Evolutionary conservation across 2,113 vertebrate species (phyloP).

Genomic region (Bothrops jararaca): DNA sequence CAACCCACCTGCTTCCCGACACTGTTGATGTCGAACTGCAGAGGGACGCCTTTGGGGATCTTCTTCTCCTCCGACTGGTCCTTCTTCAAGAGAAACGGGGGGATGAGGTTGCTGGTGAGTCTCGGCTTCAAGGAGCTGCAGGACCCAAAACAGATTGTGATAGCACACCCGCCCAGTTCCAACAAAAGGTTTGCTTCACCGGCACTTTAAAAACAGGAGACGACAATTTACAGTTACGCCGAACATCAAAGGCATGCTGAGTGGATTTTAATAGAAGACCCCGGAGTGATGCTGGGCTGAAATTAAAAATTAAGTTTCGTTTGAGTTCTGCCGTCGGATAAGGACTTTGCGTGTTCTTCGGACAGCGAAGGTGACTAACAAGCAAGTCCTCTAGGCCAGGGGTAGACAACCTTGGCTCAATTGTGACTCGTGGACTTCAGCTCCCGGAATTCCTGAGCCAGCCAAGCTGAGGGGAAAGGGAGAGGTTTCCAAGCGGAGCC

Average conservation of each 20-base stretch:
- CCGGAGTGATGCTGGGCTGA: background rate
- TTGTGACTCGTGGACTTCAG: no score
- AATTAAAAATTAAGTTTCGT: background rate
- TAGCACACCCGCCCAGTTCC: background rate
- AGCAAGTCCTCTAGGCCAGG: no score
- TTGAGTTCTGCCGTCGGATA: no score
- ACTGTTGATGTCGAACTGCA: constrained; percentile 96
- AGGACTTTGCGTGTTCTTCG: no score
- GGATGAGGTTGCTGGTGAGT: constrained; percentile 78
- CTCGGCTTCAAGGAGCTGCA: constrained; percentile 82
- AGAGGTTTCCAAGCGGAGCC: no score
- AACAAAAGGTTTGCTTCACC: background rate
- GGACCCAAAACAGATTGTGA: constrained; percentile 19
- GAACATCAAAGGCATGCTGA: no score
- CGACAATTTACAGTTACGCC: no score
- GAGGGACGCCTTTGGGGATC: constrained; percentile 88
- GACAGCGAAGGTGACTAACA: no score
- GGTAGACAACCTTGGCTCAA: no score
- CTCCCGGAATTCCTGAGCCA: no score
- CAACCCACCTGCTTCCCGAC: constrained; percentile 86
- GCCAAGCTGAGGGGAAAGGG: no score
- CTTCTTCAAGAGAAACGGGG: constrained; percentile 71
- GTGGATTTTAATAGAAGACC: background rate
- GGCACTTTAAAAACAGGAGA: background rate
- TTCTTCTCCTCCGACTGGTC: constrained; percentile 81